Evolutionary conservation across 2,888 invertebrate genomes (phyloP).

Genomic region (Orgyia antiqua): DNA sequence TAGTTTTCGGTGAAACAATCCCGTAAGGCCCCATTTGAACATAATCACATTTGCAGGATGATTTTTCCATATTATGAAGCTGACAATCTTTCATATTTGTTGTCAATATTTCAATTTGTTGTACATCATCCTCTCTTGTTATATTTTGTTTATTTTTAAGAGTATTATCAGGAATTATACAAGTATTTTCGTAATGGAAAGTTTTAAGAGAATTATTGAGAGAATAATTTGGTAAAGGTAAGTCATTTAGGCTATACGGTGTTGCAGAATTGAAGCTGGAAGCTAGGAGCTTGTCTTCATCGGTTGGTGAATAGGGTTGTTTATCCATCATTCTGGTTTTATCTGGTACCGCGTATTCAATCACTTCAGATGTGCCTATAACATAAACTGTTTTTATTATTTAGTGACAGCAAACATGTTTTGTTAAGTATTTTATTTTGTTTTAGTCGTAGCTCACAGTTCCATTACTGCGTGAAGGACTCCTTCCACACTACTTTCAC

Average conservation of each 20-base stretch:
- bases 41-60: constrained; percentile 68
- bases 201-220: constrained; percentile 76
- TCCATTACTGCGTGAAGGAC: no score
- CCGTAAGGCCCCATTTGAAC: constrained; percentile 69
- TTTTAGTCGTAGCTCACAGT: no score
- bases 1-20: constrained; percentile 57
- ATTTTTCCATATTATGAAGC: constrained; percentile 61
- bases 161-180: constrained; percentile 67
- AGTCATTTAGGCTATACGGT: constrained; percentile 59
- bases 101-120: constrained; percentile 67
- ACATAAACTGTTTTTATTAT: constrained; percentile 27
- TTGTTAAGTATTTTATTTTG: no score
- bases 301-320: constrained; percentile 69
- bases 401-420: no score
- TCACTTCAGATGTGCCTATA: constrained; percentile 63
- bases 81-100: constrained; percentile 69
- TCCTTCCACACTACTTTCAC: no score
- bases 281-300: constrained; percentile 71
- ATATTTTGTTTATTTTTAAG: constrained; percentile 64
- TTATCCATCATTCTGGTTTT: constrained; percentile 67
- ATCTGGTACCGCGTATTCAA: constrained; percentile 75
- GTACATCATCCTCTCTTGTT: constrained; percentile 66
- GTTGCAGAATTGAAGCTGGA: constrained; percentile 58
- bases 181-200: constrained; percentile 70
- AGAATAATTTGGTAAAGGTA: constrained; percentile 80